Conservation (phyloP, 2,113 vertebrate species). For the Nicator chloris region DNA sequence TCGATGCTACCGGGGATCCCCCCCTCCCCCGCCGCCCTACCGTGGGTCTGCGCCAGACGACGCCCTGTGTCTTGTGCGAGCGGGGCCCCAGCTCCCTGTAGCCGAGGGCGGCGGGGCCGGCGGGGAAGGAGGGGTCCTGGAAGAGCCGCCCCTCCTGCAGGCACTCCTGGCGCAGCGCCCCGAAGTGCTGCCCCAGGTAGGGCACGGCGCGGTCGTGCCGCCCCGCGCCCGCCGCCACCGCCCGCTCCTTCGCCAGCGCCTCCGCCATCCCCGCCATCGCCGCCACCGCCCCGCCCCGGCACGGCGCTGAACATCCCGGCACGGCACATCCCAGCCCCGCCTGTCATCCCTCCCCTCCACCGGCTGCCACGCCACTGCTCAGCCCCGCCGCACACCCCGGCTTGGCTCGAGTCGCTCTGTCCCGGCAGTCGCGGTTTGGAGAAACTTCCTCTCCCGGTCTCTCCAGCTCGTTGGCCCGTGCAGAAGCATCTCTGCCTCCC, state of each 20-base stretch:
- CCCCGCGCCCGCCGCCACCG: not conserved
- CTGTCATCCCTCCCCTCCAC: not conserved
- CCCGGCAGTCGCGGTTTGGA: rapidly evolving
- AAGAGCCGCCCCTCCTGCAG: conserved; percentile 29
- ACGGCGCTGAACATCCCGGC: not conserved
- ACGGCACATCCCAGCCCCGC: not conserved
- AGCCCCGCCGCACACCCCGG: not conserved
- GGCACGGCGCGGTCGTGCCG: not conserved
- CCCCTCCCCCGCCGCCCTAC: not conserved
- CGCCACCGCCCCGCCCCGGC: not conserved
- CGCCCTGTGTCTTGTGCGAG: conserved; percentile 7
- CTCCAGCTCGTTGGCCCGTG: rapidly evolving
- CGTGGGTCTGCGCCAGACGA: conserved; percentile 51
- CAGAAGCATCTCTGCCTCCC: rapidly evolving
- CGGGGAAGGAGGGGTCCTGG: conserved; percentile 46
- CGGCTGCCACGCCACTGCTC: not conserved
- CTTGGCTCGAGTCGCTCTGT: not conserved
- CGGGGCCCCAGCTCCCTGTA: conserved; percentile 36
- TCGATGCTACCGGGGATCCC: not conserved
- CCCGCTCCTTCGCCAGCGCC: conserved; percentile 3
- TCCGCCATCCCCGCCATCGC: conserved; percentile 14
- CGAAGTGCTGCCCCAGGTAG: conserved; percentile 13
- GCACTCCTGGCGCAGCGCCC: not conserved
- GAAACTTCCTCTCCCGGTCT: rapidly evolving
- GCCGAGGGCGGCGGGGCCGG: conserved; percentile 15